Percentiles rank a stretch among this genome's conserved stretches.
Conservation (phyloP, 2,113 vertebrate species). For the Sceloporus tristichus region DNA sequence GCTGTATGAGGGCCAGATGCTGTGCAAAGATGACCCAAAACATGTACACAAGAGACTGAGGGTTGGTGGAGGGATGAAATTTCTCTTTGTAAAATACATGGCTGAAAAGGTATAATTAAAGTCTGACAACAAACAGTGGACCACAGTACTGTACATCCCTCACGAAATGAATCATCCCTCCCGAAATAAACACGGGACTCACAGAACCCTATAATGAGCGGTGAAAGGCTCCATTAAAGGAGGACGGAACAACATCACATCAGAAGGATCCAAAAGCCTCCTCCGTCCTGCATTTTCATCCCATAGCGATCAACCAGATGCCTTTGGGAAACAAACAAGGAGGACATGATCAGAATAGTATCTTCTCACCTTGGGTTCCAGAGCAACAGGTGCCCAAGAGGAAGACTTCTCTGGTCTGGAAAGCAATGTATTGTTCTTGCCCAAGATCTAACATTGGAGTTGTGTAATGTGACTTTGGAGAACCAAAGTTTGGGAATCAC, state of each 20-base stretch:
- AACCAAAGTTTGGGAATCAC: too few relatives aligned
- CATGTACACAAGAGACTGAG: neutral
- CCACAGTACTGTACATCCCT: conserved; percentile 16
- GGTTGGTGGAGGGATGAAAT: too few relatives aligned
- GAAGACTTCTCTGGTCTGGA: neutral
- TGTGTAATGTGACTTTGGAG: too few relatives aligned
- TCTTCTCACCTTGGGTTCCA: neutral
- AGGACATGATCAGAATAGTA: too few relatives aligned
- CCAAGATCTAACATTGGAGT: too few relatives aligned
- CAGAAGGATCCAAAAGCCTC: neutral
- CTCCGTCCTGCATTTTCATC: neutral
- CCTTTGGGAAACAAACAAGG: too few relatives aligned
- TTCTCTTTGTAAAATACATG: neutral
- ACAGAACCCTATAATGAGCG: conserved; percentile 18
- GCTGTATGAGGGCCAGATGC: neutral
- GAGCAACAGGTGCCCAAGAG: neutral
- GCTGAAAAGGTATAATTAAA: conserved; percentile 33
- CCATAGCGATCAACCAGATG: neutral
- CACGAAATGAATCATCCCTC: conserved; percentile 35
- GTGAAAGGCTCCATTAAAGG: conserved; percentile 24
- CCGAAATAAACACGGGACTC: conserved; percentile 22
- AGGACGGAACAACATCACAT: neutral
- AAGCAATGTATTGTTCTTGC: too few relatives aligned
- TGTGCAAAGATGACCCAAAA: neutral
- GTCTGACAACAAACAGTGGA: conserved; percentile 7